A percentile compares a stretch with the other conserved stretches of the same genome.
phyloP scores from a whole-genome alignment of 2,113 vertebrate genomes.

The Pseudolaguvia tuberculata region DNA sequence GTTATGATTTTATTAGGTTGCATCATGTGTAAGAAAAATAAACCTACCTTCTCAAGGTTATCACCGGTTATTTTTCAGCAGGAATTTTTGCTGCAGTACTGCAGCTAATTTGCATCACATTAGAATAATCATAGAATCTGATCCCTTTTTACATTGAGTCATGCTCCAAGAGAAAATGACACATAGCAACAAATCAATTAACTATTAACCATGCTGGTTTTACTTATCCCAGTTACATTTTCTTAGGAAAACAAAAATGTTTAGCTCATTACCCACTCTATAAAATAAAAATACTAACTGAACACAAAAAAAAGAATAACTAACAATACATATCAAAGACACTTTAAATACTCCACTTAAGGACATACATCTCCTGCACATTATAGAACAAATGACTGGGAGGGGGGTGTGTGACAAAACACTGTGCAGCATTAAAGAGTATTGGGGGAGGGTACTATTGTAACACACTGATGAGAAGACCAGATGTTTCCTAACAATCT shows the following conservation, averaged over 20 bases:
- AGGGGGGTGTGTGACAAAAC: constrained; percentile 8
- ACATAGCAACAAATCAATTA: constrained; percentile 25
- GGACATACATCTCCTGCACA: constrained; percentile 7
- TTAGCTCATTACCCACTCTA: constrained; percentile 20
- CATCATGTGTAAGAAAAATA: too few relatives aligned
- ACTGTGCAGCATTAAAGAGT: constrained; percentile 21
- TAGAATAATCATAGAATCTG: constrained; percentile 25
- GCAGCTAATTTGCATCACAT: constrained; percentile 22
- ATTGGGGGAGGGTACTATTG: constrained; percentile 6
- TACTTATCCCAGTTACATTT: constrained; percentile 25
- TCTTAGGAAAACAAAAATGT: background rate
- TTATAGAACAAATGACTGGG: constrained; percentile 1
- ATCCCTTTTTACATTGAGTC: constrained; percentile 22
- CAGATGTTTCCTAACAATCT: background rate
- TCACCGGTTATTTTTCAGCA: constrained; percentile 9
- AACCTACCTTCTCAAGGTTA: too few relatives aligned
- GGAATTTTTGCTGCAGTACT: constrained; percentile 20
- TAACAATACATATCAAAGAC: constrained; percentile 27
- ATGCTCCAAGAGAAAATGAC: constrained; percentile 31
- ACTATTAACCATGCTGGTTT: constrained; percentile 21
- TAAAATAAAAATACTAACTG: constrained; percentile 22
- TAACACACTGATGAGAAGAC: constrained; percentile 8
- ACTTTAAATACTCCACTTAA: constrained; percentile 26
- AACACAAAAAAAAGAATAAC: constrained; percentile 8
- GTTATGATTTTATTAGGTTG: too few relatives aligned